Base-by-base conservation (phyloP, 2,113 vertebrate genomes). In the Triplophysa siluroides region DNA sequence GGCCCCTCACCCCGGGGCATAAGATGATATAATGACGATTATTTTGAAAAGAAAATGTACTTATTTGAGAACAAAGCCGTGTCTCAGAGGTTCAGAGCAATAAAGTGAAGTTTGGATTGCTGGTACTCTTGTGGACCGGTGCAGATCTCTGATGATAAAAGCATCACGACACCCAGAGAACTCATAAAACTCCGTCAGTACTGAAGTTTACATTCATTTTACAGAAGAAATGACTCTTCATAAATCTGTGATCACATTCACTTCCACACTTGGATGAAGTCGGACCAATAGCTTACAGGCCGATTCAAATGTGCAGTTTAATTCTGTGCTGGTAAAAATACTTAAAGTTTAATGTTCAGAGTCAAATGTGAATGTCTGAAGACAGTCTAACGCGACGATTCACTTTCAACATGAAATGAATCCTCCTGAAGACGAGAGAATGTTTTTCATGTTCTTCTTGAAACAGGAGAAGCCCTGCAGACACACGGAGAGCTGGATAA, bases 141-240 rank as follows among this genome's bases (percentile, higher is more conserved):
- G 24, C 69, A 70, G 67, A 11, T 70, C 68, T 70, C 23, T 29
- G 68, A 70, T 54, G 24, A 70, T 70, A 70, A 70, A 70, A 19
- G 9, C 24, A 33, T 21, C 33, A 56, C 33, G 18, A 71, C 56
- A 71, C 26, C 18, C 69, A 1, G 16, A 19, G 5, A 71, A 26
- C 50, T 71, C 29, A 71, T 71, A 24, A 71, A 71, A 71, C 47
- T 54, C 47, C 33, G 11, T 54, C 69, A 71, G 50, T 19, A 56
- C 24, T 6, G 1, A 21, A 56, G 50, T 54, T 70, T 18, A 38
- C 33, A 0, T 38, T 38, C 33, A 38, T 38, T 38, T 38, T 6
- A 38, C 7, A 38, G 33, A 38, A 7, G 33, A 16, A 52, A 71
- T 56, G 50, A 71, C 24, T 19, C 5, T 56, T 18, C 56, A 56